phyloP scores from a whole-genome alignment of 2,113 vertebrate species.

The Gorsachius goisagi region DNA sequence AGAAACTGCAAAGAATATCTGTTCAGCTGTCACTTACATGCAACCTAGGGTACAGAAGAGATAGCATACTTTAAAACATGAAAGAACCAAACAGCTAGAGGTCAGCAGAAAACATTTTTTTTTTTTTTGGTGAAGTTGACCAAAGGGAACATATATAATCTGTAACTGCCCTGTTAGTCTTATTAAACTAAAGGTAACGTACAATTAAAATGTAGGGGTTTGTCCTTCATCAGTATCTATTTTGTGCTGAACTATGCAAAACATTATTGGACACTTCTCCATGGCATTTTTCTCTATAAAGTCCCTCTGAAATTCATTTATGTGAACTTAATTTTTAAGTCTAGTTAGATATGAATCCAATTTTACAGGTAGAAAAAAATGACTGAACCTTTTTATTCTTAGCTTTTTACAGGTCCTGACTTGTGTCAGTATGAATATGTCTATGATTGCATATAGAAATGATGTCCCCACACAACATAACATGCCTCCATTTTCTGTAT shows the following conservation, averaged over 20 bases:
- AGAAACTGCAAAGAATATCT: background rate
- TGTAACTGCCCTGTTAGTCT: background rate
- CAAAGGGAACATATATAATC: background rate
- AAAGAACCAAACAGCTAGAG: background rate
- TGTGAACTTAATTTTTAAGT: background rate
- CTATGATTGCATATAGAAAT: background rate
- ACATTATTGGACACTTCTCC: background rate
- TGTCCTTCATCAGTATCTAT: background rate
- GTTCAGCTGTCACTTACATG: background rate
- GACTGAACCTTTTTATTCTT: background rate
- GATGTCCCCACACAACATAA: background rate
- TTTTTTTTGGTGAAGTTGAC: background rate
- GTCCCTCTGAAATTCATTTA: background rate
- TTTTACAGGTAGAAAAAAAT: background rate
- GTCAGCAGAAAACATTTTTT: background rate
- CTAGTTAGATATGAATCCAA: background rate
- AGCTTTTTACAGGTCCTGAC: background rate
- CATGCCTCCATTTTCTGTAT: background rate
- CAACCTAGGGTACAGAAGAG: background rate
- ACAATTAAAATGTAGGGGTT: background rate
- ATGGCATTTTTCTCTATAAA: background rate
- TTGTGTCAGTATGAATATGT: background rate
- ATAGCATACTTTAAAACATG: background rate
- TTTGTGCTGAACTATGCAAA: slow-evolving; percentile 4
- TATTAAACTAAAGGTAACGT: background rate